phyloP scores from a whole-genome alignment of 2,888 invertebrate genomes.

The Pocota personata region DNA sequence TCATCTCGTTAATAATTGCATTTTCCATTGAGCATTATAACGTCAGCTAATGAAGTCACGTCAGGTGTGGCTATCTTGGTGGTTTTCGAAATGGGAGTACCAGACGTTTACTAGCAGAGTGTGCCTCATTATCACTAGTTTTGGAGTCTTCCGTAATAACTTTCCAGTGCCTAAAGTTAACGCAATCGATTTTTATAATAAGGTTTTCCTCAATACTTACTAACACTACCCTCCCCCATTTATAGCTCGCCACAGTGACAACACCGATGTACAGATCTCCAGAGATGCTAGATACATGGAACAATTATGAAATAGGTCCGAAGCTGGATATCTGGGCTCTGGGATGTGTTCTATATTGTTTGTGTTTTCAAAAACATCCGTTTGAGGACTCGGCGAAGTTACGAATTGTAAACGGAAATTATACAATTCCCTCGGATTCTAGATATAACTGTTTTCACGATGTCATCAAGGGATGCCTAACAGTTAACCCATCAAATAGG shows the following conservation, averaged over 20 bases:
- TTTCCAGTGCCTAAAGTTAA: no score
- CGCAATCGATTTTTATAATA: no score
- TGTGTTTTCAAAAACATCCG: conserved; percentile 97
- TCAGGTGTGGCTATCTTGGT: no score
- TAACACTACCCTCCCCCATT: conserved; percentile 10
- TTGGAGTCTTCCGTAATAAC: no score
- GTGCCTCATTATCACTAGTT: no score
- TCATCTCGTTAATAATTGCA: no score
- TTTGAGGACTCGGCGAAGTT: conserved; percentile 98
- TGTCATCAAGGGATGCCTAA: conserved; percentile 92
- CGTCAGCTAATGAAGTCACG: no score
- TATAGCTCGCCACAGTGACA: conserved; percentile 83
- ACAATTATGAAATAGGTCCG: conserved; percentile 95
- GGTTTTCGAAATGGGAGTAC: no score
- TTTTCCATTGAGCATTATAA: no score
- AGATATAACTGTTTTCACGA: conserved; percentile 94
- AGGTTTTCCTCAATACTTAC: no score
- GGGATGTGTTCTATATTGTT: conserved; percentile 95
- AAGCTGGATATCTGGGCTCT: conserved; percentile 98
- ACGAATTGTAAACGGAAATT: conserved; percentile 98
- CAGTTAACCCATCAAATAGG: conserved; percentile 92
- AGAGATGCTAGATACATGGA: conserved; percentile 99
- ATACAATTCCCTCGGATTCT: conserved; percentile 91
- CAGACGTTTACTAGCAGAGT: no score
- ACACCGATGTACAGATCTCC: conserved; percentile 99